Evolutionary conservation across 2,113 vertebrate species (phyloP), one percentile per base, ranked within the genome.

Genomic region (Oreocharis arfaki): DNA sequence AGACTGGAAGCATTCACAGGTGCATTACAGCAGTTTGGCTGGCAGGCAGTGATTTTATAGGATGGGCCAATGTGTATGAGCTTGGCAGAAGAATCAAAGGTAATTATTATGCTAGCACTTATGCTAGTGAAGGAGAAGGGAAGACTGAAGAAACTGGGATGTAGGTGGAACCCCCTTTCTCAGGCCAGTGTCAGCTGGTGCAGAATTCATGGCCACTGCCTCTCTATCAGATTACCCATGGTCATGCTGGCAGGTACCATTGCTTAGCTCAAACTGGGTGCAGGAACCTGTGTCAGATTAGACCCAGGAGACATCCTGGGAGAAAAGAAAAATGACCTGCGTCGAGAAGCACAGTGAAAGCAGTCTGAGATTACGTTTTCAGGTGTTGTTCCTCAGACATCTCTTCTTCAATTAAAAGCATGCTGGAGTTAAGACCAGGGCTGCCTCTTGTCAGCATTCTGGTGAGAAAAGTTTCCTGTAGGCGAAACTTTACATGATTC

Each of bases 401-500:
- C 15, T 86, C 32, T 46, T 85, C 57, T 73, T 83, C 49, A n/a
- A 5, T 35, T 41, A 11, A 26, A 87, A 68, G 23, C 11, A 9
- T 47, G 14, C 8, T 67, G n/a, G 42, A 88, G 7, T 41, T 79
- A 67, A 83, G 19, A 35, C 8, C 4, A 39, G 17, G 15, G 15
- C 22, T 83, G 23, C 28, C 4, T 75, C 44, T 76, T 39, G 18
- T 57, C 67, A 93, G 61, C 30, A 21, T 63, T 64, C 33, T 47
- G 26, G 13, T 46, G 37, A 39, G 33, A 67, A 61, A 15, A 46
- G 19, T 35, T 79, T 55, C 17, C 28, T 59, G 39, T 14, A 11
- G 24, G 19, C 0, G 1, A 73, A 64, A 56, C 0, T 3, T 64
- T 23, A 39, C 4, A 1, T 55, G 44, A 64, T 69, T 84, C 55